These are phyloP conservation scores for Pristionchus japonicus DNA, from an alignment of 2,888 invertebrate species.

Conservation along the genomic window DNA sequence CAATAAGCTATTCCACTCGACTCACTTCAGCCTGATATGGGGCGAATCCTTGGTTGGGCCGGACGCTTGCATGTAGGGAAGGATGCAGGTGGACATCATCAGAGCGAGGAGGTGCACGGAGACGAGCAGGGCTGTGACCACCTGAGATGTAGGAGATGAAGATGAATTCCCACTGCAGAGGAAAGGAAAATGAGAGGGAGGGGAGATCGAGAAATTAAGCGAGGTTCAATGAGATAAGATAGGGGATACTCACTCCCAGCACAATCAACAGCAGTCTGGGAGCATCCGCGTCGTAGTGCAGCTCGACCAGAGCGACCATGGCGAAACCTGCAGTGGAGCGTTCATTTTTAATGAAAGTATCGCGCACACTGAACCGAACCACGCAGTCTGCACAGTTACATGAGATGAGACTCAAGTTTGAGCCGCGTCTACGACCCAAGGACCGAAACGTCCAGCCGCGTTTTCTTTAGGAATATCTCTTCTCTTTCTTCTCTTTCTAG, in stretches of 20 bases:
- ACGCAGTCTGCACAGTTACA: no score
- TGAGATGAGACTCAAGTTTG: no score
- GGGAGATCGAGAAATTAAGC: no score
- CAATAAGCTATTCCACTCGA: no score
- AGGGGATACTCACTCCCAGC: slow-evolving; percentile 82
- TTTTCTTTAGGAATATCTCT: no score
- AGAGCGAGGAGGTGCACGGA: slow-evolving; percentile 93
- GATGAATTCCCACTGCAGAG: background rate
- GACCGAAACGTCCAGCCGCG: no score
- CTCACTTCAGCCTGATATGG: slow-evolving; percentile 68
- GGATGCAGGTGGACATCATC: slow-evolving; percentile 95
- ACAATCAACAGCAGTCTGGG: slow-evolving; percentile 82
- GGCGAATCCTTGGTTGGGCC: slow-evolving; percentile 85
- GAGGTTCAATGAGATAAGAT: background rate
- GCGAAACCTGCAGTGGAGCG: slow-evolving; percentile 61
- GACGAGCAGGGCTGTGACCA: slow-evolving; percentile 87
- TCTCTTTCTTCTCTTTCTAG: no score
- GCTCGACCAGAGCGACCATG: slow-evolving; percentile 87
- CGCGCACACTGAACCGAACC: no score
- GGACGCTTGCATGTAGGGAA: slow-evolving; percentile 93
- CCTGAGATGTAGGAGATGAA: slow-evolving; percentile 15
- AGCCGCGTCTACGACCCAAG: no score
- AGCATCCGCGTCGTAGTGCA: slow-evolving; percentile 88
- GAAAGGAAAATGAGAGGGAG: no score
- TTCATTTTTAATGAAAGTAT: background rate